Evolutionary conservation across 2,797 vertebrate species (phyloP).

Genomic region (Nannoperca obscura): DNA sequence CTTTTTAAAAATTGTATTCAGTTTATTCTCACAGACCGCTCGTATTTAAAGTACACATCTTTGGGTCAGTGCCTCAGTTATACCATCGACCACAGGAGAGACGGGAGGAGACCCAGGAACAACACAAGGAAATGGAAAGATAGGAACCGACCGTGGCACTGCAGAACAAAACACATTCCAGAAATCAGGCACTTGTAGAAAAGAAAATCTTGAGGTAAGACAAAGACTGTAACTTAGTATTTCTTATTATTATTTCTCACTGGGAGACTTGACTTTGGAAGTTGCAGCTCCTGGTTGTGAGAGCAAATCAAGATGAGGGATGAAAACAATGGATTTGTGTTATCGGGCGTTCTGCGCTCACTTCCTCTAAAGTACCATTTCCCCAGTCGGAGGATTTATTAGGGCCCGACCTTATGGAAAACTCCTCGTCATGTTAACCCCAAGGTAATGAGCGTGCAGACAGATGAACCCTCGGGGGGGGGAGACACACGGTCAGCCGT

Average conservation of each 20-base stretch:
- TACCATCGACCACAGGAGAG: constrained; percentile 49
- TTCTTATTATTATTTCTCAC: constrained; percentile 26
- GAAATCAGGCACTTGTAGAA: constrained; percentile 85
- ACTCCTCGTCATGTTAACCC: constrained; percentile 39
- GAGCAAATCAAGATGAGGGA: not conserved
- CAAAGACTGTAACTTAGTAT: constrained; percentile 52
- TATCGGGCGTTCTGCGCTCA: constrained; percentile 27
- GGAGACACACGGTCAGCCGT: constrained; percentile 44
- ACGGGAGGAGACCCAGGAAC: constrained; percentile 56
- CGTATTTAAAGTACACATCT: constrained; percentile 67
- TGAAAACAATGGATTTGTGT: constrained; percentile 33
- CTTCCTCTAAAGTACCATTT: constrained; percentile 63
- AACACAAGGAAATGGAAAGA: constrained; percentile 55
- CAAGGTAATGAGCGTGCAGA: constrained; percentile 45
- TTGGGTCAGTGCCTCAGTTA: constrained; percentile 72
- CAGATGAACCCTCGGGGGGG: constrained; percentile 24
- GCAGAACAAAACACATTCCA: constrained; percentile 78
- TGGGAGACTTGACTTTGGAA: constrained; percentile 36
- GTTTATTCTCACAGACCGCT: constrained; percentile 29
- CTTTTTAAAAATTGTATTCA: constrained; percentile 37
- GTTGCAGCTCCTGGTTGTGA: constrained; percentile 31
- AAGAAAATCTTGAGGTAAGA: constrained; percentile 78
- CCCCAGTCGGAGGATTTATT: constrained; percentile 55
- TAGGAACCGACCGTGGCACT: constrained; percentile 71
- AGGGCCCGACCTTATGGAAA: constrained; percentile 59